These are phyloP conservation scores for Sphenodon punctatus DNA, from an alignment of 2,797 vertebrate genomes.

Conservation along the genomic window DNA sequence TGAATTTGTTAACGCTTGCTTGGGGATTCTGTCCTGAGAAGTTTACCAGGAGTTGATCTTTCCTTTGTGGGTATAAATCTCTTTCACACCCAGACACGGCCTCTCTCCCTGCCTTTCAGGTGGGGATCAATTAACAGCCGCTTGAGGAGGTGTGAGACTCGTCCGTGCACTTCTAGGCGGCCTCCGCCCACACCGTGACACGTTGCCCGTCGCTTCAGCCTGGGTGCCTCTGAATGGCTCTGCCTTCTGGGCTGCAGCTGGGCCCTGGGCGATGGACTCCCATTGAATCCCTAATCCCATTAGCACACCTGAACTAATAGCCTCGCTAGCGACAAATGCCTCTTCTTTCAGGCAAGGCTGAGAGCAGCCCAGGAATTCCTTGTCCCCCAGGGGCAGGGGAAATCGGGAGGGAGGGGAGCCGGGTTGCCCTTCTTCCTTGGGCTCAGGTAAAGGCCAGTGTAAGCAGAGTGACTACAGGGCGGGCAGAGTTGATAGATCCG, in stretches of 20 bases:
- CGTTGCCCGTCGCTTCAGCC: neutral
- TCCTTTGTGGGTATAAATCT: conserved; percentile 72
- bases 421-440: too few species aligned
- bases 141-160: conserved; percentile 30
- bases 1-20: neutral
- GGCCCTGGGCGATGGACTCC: conserved; percentile 41
- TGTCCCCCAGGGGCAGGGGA: too few species aligned
- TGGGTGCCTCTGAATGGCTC: neutral
- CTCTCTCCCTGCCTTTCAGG: conserved; percentile 7
- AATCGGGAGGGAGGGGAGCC: too few species aligned
- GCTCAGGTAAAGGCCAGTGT: too few species aligned
- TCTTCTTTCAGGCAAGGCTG: too few species aligned
- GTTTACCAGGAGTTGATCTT: conserved; percentile 54
- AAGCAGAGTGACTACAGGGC: too few species aligned
- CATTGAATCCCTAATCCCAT: conserved; percentile 74
- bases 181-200: conserved; percentile 25
- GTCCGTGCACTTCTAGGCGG: conserved; percentile 60
- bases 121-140: conserved; percentile 45
- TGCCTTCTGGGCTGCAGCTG: conserved; percentile 27
- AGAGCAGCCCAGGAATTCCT: too few species aligned
- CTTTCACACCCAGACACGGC: conserved; percentile 73
- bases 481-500: too few species aligned
- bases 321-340: conserved; percentile 70
- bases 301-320: conserved; percentile 86
- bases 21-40: neutral